These are phyloP conservation scores for Drosophila subquinaria DNA, from an alignment of 2,888 invertebrate genomes.

Conservation along the genomic window DNA sequence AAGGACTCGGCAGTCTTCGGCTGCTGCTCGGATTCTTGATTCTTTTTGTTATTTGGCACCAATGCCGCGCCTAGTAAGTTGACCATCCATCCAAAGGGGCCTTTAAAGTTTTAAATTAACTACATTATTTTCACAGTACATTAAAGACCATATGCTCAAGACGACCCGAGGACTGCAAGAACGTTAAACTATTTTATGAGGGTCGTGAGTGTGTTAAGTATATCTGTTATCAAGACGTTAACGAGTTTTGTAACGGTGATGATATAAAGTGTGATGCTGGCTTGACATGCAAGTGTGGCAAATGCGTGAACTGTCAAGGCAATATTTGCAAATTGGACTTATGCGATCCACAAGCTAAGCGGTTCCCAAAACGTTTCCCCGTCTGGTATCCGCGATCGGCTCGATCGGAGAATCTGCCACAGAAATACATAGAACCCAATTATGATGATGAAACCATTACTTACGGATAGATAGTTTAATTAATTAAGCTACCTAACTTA, in stretches of 20 bases:
- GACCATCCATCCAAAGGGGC: not conserved
- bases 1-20: constrained; percentile 28
- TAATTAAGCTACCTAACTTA: not conserved
- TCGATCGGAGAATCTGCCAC: constrained; percentile 5
- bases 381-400: constrained; percentile 29
- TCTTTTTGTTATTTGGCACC: constrained; percentile 32
- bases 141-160: no score
- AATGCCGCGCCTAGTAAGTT: constrained; percentile 42
- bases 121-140: constrained; percentile 1
- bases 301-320: constrained; percentile 24
- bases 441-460: constrained; percentile 25
- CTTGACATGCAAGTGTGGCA: not conserved
- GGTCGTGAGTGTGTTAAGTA: not conserved
- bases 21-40: constrained; percentile 31
- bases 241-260: not conserved
- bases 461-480: not conserved
- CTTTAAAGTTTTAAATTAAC: not conserved
- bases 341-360: constrained; percentile 1
- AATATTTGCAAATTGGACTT: not conserved
- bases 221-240: not conserved
- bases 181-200: no score
- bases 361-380: constrained; percentile 28
- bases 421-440: constrained; percentile 20
- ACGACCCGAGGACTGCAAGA: no score
- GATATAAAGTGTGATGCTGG: not conserved